Evolutionary conservation across 2,888 invertebrate genomes (phyloP).

Genomic region (Crocallis elinguaria): DNA sequence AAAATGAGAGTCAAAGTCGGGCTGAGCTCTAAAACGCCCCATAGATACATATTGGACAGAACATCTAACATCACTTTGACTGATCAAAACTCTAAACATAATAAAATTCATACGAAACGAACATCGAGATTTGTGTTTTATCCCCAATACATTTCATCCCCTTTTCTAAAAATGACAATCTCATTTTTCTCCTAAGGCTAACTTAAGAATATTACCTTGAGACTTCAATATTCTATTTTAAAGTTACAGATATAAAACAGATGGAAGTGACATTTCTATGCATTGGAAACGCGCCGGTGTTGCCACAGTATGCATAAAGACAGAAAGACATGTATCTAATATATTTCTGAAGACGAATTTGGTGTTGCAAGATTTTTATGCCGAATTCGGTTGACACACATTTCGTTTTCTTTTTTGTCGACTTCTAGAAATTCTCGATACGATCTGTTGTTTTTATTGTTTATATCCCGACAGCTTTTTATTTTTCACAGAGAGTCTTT

Average conservation of each 20-base stretch:
- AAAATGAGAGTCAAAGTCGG: too few relatives aligned
- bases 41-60: too few relatives aligned
- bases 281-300: constrained; percentile 21
- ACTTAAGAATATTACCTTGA: constrained; percentile 20
- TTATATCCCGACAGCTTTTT: too few relatives aligned
- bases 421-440: too few relatives aligned
- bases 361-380: neutral
- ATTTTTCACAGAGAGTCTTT: too few relatives aligned
- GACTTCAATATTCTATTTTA: constrained; percentile 37
- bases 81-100: constrained; percentile 1
- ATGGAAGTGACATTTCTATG: constrained; percentile 35
- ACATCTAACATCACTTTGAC: too few relatives aligned
- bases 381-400: neutral
- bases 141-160: constrained; percentile 13
- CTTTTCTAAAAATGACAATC: constrained; percentile 20
- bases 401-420: too few relatives aligned
- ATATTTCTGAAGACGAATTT: neutral
- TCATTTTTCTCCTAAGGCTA: constrained; percentile 20
- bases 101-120: constrained; percentile 2
- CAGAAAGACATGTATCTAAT: neutral
- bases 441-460: too few relatives aligned
- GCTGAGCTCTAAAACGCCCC: too few relatives aligned
- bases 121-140: constrained; percentile 5
- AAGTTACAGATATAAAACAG: constrained; percentile 32
- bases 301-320: constrained; percentile 2